These are phyloP conservation scores for Pectinophora gossypiella DNA, from an alignment of 1,140 invertebrate genomes.

Conservation along the genomic window DNA sequence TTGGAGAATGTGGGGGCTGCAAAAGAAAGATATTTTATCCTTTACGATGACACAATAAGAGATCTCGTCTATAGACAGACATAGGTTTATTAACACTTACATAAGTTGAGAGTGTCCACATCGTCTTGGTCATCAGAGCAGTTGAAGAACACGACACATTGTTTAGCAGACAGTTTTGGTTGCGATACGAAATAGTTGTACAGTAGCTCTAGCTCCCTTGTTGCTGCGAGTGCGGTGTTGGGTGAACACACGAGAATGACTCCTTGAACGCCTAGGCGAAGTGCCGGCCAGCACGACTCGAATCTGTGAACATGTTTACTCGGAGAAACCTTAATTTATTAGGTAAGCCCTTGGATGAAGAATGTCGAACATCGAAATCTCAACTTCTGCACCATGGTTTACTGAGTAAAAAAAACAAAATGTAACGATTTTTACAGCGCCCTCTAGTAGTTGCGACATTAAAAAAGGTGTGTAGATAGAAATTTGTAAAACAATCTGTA, in stretches of 20 bases:
- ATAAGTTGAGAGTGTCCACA: conserved; percentile 54
- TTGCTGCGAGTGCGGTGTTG: conserved; percentile 75
- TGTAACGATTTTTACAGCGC: no score
- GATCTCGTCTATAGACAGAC: no score
- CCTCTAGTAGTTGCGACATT: no score
- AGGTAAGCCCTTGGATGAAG: no score
- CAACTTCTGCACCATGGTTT: no score
- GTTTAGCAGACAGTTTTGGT: conserved; percentile 74
- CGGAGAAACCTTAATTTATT: no score
- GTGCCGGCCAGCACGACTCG: conserved; percentile 86
- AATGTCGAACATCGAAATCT: no score
- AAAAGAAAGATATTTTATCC: conserved; percentile 36
- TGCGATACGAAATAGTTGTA: conserved; percentile 85
- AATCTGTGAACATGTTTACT: no score
- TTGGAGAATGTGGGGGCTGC: conserved; percentile 81
- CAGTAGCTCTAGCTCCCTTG: conserved; percentile 82
- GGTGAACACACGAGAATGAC: conserved; percentile 83
- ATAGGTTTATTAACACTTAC: conserved; percentile 48
- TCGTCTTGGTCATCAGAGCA: conserved; percentile 67
- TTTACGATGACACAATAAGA: no score
- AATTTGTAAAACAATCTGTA: no score
- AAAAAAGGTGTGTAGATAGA: no score
- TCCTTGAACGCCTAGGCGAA: conserved; percentile 81
- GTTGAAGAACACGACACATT: conserved; percentile 77
- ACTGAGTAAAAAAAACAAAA: no score